Evolutionary conservation across 2,797 vertebrate species (phyloP).

Genomic region (Peromyscus attwateri): DNA sequence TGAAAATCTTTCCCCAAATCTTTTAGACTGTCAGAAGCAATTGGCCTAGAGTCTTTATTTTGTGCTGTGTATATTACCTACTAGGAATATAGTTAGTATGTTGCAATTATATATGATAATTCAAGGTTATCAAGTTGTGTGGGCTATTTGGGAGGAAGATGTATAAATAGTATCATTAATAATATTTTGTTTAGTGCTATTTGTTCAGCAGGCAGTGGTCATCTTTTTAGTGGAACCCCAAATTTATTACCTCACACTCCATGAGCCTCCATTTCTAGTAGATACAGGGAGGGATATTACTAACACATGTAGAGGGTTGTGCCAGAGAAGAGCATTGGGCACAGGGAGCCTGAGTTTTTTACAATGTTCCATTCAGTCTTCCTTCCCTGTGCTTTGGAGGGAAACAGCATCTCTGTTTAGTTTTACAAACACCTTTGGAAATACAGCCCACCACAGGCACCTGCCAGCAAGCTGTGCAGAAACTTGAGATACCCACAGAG

Average conservation of each 20-base stretch:
- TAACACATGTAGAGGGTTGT: fast-evolving
- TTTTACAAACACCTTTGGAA: neutral
- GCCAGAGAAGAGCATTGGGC: neutral
- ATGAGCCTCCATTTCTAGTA: neutral
- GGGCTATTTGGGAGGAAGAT: neutral
- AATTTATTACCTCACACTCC: neutral
- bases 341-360: neutral
- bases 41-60: neutral
- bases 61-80: neutral
- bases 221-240: neutral
- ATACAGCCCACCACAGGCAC: neutral
- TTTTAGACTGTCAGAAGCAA: neutral
- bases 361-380: neutral
- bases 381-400: neutral
- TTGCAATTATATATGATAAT: neutral
- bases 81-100: conserved; percentile 8
- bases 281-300: neutral
- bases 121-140: conserved; percentile 2
- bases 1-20: neutral
- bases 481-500: neutral
- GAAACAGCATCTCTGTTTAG: neutral
- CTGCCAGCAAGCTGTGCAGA: neutral
- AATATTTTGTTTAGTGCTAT: neutral
- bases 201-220: neutral
- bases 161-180: neutral